Base-by-base conservation (phyloP, 2,797 vertebrate genomes). In the Arnoldichthys spilopterus region DNA sequence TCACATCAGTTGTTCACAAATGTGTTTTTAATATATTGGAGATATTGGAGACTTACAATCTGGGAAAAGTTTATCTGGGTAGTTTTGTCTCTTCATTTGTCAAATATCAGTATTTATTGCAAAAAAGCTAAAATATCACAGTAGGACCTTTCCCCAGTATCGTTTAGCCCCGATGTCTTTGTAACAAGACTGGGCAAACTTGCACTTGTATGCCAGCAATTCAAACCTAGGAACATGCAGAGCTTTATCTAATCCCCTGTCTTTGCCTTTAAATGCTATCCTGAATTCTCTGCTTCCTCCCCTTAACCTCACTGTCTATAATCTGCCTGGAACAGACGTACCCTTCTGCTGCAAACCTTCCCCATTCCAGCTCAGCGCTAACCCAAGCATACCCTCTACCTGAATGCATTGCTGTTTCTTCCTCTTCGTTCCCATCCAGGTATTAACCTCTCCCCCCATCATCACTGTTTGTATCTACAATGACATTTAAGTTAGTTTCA, bases 321-420 rank as follows among this genome's bases (percentile, higher is more conserved):
- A 69, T 78, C 67, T 78, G 67, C 78, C 66, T 37, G 34, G 22
- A 64, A 74, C 69, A 83, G 72, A 53, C 62, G n/a, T 43, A 32
- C 64, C 73, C 67, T 66, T 66, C 49, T 2, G 28, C 58, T 45
- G 16, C 68, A 76, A 16, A 45, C 34, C 62, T 47, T 74, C 66
- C 32, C 68, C 78, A 32, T 73, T 73, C 32, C 77, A 81, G 71
- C 76, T 74, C 68, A 15, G n/a, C 53, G 51, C 58, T 30, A 78
- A 74, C 72, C 58, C 58, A 34, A 72, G 66, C 75, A 61, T 64
- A 66, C 51, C 58, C 70, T 69, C 58, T 62, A 71, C 70, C 76
- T 78, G 43, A 79, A 62, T 78, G 47, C 66, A 59, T 59, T 73
- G n/a, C 78, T 70, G 26, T 49, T 30, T 66, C 66, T 54, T 72